Evolutionary conservation across 2,797 vertebrate genomes (phyloP).

Genomic region (Agapornis canus): DNA sequence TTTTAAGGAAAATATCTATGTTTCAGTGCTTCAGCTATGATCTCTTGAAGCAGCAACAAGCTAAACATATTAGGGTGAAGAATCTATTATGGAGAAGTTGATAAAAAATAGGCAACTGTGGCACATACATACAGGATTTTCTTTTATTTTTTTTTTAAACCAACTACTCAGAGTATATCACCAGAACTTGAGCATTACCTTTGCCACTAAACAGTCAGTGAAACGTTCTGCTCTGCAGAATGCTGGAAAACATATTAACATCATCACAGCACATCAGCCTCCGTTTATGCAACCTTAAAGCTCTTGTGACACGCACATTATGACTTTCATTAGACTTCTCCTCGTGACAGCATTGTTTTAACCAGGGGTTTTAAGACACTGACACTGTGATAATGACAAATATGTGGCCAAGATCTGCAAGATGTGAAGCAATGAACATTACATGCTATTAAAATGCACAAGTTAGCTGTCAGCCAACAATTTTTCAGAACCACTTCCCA

Average conservation of each 20-base stretch:
- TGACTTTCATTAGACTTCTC: background rate
- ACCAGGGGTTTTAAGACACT: background rate
- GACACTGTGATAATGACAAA: background rate
- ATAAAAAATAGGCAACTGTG: background rate
- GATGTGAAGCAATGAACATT: background rate
- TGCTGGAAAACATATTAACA: accelerated
- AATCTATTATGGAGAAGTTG: background rate
- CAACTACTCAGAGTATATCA: background rate
- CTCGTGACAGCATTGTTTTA: background rate
- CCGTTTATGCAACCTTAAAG: background rate
- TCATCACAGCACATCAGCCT: background rate
- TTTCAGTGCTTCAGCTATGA: background rate
- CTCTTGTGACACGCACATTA: accelerated
- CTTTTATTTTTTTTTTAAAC: background rate
- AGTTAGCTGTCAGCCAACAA: background rate
- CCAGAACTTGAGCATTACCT: background rate
- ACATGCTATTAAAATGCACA: background rate
- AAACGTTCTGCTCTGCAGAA: background rate
- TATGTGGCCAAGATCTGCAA: background rate
- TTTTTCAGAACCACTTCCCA: background rate
- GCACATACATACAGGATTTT: background rate
- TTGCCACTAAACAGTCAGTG: background rate
- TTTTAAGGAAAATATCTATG: background rate
- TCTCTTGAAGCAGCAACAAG: background rate
- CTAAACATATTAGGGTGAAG: background rate